These are phyloP conservation scores for Cerastoderma edule DNA, from an alignment of 2,888 invertebrate species.

Conservation along the genomic window DNA sequence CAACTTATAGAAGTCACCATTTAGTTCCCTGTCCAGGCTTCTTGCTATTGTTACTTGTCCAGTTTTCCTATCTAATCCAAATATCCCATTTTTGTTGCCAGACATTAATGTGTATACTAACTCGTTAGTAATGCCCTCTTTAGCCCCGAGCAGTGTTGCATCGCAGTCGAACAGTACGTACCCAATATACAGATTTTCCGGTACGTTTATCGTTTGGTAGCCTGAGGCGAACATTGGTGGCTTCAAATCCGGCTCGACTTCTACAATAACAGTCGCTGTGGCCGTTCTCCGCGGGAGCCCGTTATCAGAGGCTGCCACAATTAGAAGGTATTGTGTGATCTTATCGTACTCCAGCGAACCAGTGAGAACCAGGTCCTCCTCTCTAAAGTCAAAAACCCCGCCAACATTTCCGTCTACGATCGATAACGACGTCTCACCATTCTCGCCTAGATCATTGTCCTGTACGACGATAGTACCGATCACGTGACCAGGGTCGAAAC, in stretches of 20 bases:
- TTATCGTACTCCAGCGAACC: conserved; percentile 60
- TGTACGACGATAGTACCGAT: conserved; percentile 91
- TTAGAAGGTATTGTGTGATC: conserved; percentile 59
- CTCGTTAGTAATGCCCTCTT: conserved; percentile 56
- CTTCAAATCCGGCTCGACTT: conserved; percentile 56
- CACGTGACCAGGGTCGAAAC: conserved; percentile 92
- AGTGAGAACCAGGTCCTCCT: conserved; percentile 45
- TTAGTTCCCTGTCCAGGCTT: conserved; percentile 62
- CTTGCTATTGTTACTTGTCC: conserved; percentile 63
- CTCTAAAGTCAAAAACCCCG: conserved; percentile 53
- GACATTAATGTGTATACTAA: conserved; percentile 61
- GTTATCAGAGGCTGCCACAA: conserved; percentile 60
- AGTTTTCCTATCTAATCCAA: conserved; percentile 50
- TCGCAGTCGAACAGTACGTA: conserved; percentile 61
- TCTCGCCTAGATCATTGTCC: conserved; percentile 93
- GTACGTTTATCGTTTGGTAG: conserved; percentile 38
- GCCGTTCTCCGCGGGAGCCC: conserved; percentile 57
- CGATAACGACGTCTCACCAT: conserved; percentile 92
- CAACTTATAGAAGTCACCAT: conserved; percentile 42
- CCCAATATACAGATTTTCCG: conserved; percentile 60
- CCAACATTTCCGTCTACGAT: conserved; percentile 67
- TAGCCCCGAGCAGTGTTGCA: conserved; percentile 64
- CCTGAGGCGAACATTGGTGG: conserved; percentile 54
- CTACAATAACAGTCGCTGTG: conserved; percentile 59
- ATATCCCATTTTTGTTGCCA: conserved; percentile 62